Evolutionary conservation across 1,140 invertebrate species (phyloP).

Genomic region (Drosophila ambigua): DNA sequence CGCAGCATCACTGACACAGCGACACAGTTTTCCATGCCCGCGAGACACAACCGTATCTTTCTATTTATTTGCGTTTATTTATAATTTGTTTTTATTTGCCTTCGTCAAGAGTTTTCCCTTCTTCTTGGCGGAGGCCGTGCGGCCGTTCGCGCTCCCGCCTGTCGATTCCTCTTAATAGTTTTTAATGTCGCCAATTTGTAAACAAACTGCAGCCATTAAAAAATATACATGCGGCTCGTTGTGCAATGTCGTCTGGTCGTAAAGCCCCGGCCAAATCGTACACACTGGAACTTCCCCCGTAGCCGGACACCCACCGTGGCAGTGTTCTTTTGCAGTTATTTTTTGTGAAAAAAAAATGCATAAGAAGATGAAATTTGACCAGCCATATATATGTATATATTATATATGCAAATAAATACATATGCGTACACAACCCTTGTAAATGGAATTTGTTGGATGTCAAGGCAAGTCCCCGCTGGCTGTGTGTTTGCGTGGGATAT

Average conservation of each 20-base stretch:
- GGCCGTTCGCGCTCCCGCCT: slow-evolving; percentile 20
- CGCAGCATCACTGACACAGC: slow-evolving; percentile 62
- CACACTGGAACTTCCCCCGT: no score
- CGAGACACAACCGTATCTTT: slow-evolving; percentile 38
- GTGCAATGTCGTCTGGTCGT: slow-evolving; percentile 26
- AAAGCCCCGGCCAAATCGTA: slow-evolving; percentile 14
- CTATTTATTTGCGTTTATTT: slow-evolving; percentile 79
- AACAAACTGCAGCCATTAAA: slow-evolving; percentile 72
- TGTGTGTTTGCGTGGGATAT: slow-evolving; percentile 14
- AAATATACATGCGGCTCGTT: slow-evolving; percentile 30
- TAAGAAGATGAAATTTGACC: no score
- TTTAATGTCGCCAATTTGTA: slow-evolving; percentile 80
- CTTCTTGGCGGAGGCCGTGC: slow-evolving; percentile 10
- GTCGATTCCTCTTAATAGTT: slow-evolving; percentile 69
- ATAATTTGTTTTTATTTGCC: slow-evolving; percentile 77
- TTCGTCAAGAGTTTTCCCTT: slow-evolving; percentile 7
- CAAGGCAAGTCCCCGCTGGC: slow-evolving; percentile 49
- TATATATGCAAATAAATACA: neutral
- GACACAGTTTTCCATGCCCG: slow-evolving; percentile 71
- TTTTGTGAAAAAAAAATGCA: no score
- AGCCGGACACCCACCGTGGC: no score
- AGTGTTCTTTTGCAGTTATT: no score
- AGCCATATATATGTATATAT: neutral
- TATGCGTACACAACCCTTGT: neutral
- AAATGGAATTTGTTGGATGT: slow-evolving; percentile 52